Evolutionary conservation across 2,797 vertebrate species (phyloP).

Genomic region (Sebastiscus tertius): DNA sequence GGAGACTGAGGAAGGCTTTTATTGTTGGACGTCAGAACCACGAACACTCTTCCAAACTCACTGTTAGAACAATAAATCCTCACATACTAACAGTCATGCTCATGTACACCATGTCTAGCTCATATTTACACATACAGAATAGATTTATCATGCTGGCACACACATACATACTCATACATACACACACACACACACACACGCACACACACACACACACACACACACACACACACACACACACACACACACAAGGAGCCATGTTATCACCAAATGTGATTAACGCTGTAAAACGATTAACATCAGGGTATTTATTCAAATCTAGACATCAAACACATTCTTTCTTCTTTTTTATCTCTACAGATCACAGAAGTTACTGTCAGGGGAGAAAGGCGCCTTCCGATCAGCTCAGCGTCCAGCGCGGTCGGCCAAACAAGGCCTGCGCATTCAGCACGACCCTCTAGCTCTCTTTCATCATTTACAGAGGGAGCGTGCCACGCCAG

Average conservation of each 20-base stretch:
- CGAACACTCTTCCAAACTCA: background rate
- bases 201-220: conserved; percentile 14
- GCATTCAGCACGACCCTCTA: conserved; percentile 50
- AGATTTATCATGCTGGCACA: background rate
- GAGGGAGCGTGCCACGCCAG: conserved; percentile 75
- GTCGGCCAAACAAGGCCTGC: conserved; percentile 56
- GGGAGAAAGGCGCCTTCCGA: conserved; percentile 64
- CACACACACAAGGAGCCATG: conserved; percentile 22
- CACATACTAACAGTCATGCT: conserved; percentile 8
- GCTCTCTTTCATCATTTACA: conserved; percentile 77
- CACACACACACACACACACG: conserved; percentile 10
- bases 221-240: conserved; percentile 11
- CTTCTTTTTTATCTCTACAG: conserved; percentile 57
- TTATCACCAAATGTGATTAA: conserved; percentile 66
- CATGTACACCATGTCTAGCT: background rate
- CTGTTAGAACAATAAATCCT: conserved; percentile 27
- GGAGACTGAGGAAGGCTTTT: conserved; percentile 17
- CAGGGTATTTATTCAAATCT: conserved; percentile 70
- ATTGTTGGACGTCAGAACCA: conserved; percentile 1
- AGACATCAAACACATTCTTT: conserved; percentile 73
- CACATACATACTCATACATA: conserved; percentile 8
- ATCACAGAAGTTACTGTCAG: conserved; percentile 73
- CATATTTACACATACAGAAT: conserved; percentile 13
- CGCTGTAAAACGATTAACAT: conserved; percentile 66
- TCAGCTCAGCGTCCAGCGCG: conserved; percentile 38